These are phyloP conservation scores for Thecophora atra DNA, from an alignment of 2,888 invertebrate genomes.

Conservation along the genomic window DNA sequence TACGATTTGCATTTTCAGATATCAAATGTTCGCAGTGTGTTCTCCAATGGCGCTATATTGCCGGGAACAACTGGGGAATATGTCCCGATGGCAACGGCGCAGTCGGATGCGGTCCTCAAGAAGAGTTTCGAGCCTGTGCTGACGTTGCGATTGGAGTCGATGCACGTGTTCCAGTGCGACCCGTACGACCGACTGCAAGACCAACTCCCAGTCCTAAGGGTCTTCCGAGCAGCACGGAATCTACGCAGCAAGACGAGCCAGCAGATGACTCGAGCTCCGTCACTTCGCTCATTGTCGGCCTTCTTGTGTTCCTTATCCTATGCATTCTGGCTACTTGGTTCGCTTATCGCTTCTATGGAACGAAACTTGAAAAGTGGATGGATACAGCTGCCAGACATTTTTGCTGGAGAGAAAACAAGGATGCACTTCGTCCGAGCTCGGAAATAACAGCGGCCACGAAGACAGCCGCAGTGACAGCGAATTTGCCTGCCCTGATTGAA, in stretches of 20 bases:
- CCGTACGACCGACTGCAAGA: conserved; percentile 56
- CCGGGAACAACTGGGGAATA: conserved; percentile 86
- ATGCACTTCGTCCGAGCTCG: not conserved
- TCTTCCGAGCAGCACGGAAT: conserved; percentile 45
- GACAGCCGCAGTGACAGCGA: not conserved
- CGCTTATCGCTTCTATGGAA: conserved; percentile 79
- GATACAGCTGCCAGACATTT: conserved; percentile 33
- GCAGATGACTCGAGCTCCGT: conserved; percentile 64
- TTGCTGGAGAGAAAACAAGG: conserved; percentile 43
- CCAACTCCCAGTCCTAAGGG: conserved; percentile 52
- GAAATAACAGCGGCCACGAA: not conserved
- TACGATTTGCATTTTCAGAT: conserved; percentile 55
- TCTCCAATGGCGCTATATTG: conserved; percentile 88
- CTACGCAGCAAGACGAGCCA: conserved; percentile 42
- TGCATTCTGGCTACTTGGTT: conserved; percentile 75
- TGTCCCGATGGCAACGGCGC: conserved; percentile 79
- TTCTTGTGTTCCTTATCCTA: conserved; percentile 74
- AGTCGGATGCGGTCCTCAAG: conserved; percentile 89
- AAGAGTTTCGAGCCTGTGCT: conserved; percentile 86
- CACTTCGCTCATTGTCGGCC: conserved; percentile 71
- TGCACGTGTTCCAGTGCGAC: conserved; percentile 66
- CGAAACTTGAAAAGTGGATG: conserved; percentile 70
- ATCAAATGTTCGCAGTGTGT: conserved; percentile 83
- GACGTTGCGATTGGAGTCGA: conserved; percentile 77
- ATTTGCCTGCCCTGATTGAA: conserved; percentile 32